phyloP scores from a whole-genome alignment of 2,113 vertebrate genomes.

The Probosciger aterrimus region DNA sequence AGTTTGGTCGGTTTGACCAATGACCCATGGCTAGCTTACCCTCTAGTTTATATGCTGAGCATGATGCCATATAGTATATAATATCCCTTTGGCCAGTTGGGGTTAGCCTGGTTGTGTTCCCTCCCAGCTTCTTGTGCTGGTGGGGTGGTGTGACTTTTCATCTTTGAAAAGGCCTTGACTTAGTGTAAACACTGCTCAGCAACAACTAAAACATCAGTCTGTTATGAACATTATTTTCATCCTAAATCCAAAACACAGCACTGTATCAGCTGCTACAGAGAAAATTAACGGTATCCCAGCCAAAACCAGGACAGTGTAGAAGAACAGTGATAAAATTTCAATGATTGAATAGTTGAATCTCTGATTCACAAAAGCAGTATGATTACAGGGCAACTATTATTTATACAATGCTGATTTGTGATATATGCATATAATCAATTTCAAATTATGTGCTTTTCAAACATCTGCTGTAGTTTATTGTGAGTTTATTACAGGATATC shows the following conservation, averaged over 20 bases:
- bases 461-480: slow-evolving; percentile 22
- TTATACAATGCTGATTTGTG: slow-evolving; percentile 15
- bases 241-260: not conserved
- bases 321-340: not conserved
- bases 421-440: slow-evolving; percentile 11
- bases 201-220: not conserved
- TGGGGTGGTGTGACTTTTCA: not conserved
- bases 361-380: not conserved
- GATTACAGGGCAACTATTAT: not conserved
- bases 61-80: not conserved
- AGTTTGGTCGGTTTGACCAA: not conserved
- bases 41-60: not conserved
- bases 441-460: slow-evolving; percentile 21
- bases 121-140: not conserved
- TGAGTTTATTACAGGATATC: not conserved
- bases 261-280: not conserved
- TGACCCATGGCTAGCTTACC: not conserved
- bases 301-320: not conserved
- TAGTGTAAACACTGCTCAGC: not conserved
- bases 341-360: not conserved
- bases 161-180: not conserved
- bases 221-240: not conserved
- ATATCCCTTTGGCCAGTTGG: not conserved
- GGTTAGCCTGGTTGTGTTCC: not conserved
- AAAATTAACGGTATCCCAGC: not conserved